Percentiles rank a stretch among this genome's conserved stretches.
Evolutionary conservation across 2,797 vertebrate genomes (phyloP).

Genomic region (Ceyx erithaca): DNA sequence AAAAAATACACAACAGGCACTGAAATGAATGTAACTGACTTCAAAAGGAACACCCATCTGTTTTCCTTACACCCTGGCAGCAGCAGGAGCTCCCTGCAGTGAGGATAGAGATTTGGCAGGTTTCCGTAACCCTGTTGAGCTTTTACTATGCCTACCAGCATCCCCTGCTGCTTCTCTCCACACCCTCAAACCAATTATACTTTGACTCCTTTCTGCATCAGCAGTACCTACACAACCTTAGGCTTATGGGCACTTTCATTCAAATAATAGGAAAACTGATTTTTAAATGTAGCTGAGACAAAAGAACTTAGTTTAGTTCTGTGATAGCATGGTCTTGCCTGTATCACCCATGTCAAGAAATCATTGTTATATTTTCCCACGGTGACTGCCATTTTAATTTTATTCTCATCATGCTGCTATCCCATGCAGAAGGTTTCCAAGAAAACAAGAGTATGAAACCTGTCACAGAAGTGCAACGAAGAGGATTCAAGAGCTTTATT

Average conservation of each 20-base stretch:
- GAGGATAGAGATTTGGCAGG: constrained; percentile 48
- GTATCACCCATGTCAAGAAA: not conserved
- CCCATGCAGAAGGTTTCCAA: not conserved
- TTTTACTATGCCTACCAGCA: constrained; percentile 23
- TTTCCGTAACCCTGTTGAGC: constrained; percentile 13
- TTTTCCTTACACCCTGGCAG: constrained; percentile 47
- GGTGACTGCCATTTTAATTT: not conserved
- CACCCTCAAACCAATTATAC: constrained; percentile 21
- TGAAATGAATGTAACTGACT: constrained; percentile 20
- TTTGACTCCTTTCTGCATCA: constrained; percentile 13
- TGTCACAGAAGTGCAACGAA: constrained; percentile 22
- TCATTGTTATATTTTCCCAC: not conserved
- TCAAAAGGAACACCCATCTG: constrained; percentile 62
- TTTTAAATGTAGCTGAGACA: not conserved
- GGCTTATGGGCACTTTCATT: not conserved
- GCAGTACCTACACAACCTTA: not conserved
- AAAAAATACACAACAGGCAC: constrained; percentile 28
- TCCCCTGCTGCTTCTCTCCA: constrained; percentile 8
- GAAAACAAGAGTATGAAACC: not conserved
- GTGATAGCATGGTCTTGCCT: not conserved
- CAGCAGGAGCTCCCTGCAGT: constrained; percentile 9
- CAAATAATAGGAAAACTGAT: not conserved
- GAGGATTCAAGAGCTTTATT: not conserved
- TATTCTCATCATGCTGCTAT: constrained; percentile 25
- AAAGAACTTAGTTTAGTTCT: not conserved